These are phyloP conservation scores for Tupiocoris notatus DNA, from an alignment of 2,888 invertebrate genomes.

Conservation along the genomic window DNA sequence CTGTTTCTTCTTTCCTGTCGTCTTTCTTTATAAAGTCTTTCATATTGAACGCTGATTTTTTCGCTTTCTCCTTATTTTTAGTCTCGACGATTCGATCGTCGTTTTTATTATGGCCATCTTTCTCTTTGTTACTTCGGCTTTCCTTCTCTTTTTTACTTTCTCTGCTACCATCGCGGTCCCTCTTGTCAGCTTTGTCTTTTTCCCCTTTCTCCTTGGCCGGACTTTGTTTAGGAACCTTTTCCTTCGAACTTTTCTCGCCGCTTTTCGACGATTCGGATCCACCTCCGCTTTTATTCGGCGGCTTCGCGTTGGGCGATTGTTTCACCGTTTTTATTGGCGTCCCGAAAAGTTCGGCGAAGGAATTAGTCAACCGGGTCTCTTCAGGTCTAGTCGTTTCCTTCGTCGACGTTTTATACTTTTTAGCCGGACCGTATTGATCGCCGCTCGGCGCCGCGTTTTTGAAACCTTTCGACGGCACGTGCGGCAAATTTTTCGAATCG, in stretches of 20 bases:
- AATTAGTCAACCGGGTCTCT: slow-evolving; percentile 56
- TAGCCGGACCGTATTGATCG: slow-evolving; percentile 28
- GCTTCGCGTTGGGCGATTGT: slow-evolving; percentile 65
- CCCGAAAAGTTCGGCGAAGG: slow-evolving; percentile 80
- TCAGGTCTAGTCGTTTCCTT: slow-evolving; percentile 59
- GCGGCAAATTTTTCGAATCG: slow-evolving; percentile 42
- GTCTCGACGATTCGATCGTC: slow-evolving; percentile 58
- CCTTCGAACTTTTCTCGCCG: slow-evolving; percentile 42
- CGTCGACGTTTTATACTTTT: slow-evolving; percentile 54
- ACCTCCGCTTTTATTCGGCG: slow-evolving; percentile 42
- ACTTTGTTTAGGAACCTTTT: slow-evolving; percentile 56
- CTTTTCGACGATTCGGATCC: slow-evolving; percentile 45
- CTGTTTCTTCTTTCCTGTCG: slow-evolving; percentile 49
- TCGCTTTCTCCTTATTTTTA: slow-evolving; percentile 52
- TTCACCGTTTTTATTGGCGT: slow-evolving; percentile 76
- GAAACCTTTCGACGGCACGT: slow-evolving; percentile 25
- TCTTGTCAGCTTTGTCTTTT: slow-evolving; percentile 52
- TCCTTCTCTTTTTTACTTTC: slow-evolving; percentile 13
- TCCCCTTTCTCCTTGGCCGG: slow-evolving; percentile 58
- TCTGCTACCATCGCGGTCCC: slow-evolving; percentile 54
- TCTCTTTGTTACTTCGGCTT: slow-evolving; percentile 51
- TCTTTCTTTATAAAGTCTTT: slow-evolving; percentile 55
- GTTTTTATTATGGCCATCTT: slow-evolving; percentile 54
- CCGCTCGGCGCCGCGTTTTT: slow-evolving; percentile 27
- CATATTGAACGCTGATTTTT: slow-evolving; percentile 40